Base-by-base conservation (phyloP, 2,888 invertebrate species). In the Cheilosia vernalis region DNA sequence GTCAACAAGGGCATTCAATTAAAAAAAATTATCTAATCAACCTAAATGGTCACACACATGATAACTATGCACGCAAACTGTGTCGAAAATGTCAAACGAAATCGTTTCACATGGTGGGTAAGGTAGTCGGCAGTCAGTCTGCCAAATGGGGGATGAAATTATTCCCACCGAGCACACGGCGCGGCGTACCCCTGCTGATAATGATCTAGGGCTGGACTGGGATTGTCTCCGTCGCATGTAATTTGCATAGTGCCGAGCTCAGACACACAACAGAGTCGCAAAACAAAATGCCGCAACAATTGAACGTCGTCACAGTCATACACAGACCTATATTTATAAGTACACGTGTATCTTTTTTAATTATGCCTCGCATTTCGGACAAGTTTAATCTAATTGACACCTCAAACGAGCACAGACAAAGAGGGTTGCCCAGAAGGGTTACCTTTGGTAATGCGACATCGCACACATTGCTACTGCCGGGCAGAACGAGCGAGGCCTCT, bases 21-120 rank as follows among this genome's bases (percentile, higher is more conserved):
- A 84, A 79, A 61, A 69, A 74, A 74, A 79, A 74, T 69, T 84
- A 84, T 84, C 83, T 79, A 84, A 84, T 84, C 83, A 84, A 58
- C 49, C 58, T 53, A 67, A 77, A 84, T 64, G 79, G 64, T 67
- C 69, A 74, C 63, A 74, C 56, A 82, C 47, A 66, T 69, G 55
- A 47, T 27, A 42, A 60, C 51, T 21, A 55, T n/a, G 63, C 44
- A 19, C 53, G 33, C 33, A 63, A 15, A 33, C 27, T 55, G 24
- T 77, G 60, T 77, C 72, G 24, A 73, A 78, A 67, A 67, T 51
- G 66, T 49, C 24, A 72, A 64, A 74, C 53, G 44, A 63, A 40
- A 63, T 60, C 64, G 51, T 58, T 42, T 58, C 30, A 51, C 33
- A 51, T 47, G 19, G 42, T 51, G 44, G 70, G 49, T 44, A 30